Percentiles rank a stretch among this genome's conserved stretches.
These are phyloP conservation scores for Lacerta viridis DNA, from an alignment of 2,797 vertebrate genomes.

Conservation along the genomic window DNA sequence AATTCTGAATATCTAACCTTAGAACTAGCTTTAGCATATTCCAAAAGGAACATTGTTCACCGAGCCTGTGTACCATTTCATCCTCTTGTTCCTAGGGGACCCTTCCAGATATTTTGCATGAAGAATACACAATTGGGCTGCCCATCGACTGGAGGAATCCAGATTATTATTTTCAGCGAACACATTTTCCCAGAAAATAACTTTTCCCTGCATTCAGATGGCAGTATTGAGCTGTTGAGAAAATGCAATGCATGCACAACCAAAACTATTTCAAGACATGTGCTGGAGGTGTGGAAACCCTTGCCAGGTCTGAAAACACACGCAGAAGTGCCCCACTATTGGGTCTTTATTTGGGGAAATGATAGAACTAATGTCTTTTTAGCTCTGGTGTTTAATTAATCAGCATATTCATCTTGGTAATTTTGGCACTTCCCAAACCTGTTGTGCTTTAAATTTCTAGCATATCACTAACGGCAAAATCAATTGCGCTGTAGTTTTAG, in stretches of 20 bases:
- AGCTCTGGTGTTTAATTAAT: neutral
- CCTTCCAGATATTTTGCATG: neutral
- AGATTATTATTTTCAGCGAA: neutral
- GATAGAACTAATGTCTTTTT: neutral
- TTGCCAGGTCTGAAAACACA: neutral
- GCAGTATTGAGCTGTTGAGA: neutral
- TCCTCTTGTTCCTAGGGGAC: neutral
- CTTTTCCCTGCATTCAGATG: neutral
- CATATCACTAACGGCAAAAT: neutral
- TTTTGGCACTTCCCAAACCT: neutral
- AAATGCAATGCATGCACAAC: neutral
- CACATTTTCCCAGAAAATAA: neutral
- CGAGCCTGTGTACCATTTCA: neutral
- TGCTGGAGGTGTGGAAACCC: neutral
- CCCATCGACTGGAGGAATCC: neutral
- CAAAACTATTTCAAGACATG: neutral
- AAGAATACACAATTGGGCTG: neutral
- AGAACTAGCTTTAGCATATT: slow-evolving; percentile 3
- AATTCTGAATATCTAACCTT: neutral
- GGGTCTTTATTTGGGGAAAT: neutral
- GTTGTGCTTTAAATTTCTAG: neutral
- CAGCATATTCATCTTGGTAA: neutral
- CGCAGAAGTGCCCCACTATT: neutral
- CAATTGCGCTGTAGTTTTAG: neutral
- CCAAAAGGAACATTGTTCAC: neutral